Base-by-base conservation (phyloP, 2,888 invertebrate species). In the Prosopocoilus inquinatus region DNA sequence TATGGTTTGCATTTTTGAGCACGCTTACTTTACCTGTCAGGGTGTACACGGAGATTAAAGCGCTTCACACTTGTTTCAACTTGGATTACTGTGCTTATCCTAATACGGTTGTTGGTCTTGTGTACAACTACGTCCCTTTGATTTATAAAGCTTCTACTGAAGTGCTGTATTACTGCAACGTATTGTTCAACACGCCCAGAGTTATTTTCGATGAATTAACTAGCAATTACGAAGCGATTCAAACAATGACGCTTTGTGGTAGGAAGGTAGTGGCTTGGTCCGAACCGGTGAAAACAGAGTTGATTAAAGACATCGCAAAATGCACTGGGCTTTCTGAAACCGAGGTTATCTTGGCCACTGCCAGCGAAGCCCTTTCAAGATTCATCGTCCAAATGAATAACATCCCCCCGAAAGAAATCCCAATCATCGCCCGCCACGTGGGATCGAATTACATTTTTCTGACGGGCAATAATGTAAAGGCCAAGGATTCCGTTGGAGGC, bases 261-360 rank as follows among this genome's bases (percentile, higher is more conserved):
- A 78, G 89, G 59, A 89, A 89, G 78, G 85, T 87, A 1, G 83
- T 86, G 2, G 83, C 86, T 0, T 89, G 89, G 89, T 88, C 88
- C 0, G 82, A 84, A 0, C 82, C 85, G 0, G 81, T 89, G 0
- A 78, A 84, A 5, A 75, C 82, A 4, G 81, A 81, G 0, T 73
- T 80, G 9, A 75, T 89, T 5, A 81, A 81, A 48, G 79, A 81
- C 33, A 83, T 87, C 2, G 82, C 85, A 0, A 78, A 78, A 8
- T 80, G 82, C 0, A 80, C 85, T 0, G 84, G 82, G 1, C 84
- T 85, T 0, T 82, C 85, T 0, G 81, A 84, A 44, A 83, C 85
- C 0, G 89, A 88, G 68, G 79, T 88, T 15, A 75, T 85, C 1
- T 72, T 89, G 3, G 81, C 83, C 46, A 86, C 85, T 0, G 80